Percentiles rank a stretch among this genome's conserved stretches.
Evolutionary conservation across 2,888 invertebrate species (phyloP).

Genomic region (Ormyrus thymus): DNA sequence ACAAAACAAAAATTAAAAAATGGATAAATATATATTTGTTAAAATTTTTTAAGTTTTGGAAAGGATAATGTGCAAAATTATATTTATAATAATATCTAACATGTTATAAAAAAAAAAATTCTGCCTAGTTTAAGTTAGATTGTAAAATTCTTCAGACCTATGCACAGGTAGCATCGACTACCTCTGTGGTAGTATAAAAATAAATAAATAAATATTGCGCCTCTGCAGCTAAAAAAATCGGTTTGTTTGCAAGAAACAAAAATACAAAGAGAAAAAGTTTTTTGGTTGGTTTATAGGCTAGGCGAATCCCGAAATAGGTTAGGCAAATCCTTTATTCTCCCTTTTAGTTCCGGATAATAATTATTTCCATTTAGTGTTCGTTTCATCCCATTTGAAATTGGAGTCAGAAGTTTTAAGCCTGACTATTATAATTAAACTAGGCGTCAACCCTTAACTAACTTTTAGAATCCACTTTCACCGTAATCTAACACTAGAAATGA

Average conservation of each 20-base stretch:
- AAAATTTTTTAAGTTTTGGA: no score
- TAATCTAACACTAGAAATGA: background rate
- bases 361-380: constrained; percentile 8
- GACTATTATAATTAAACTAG: background rate
- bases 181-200: background rate
- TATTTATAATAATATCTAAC: no score
- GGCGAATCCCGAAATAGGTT: background rate
- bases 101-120: no score
- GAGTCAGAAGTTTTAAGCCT: constrained; percentile 1
- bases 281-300: background rate
- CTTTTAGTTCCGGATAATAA: background rate
- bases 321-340: constrained; percentile 1
- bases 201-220: background rate
- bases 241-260: no score
- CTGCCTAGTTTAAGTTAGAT: no score
- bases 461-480: background rate
- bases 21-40: no score
- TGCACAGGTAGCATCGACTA: no score
- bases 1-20: no score
- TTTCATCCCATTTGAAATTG: background rate
- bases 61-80: no score
- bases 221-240: no score
- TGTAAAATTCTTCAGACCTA: no score
- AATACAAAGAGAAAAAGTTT: background rate
- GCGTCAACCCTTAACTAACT: background rate